phyloP scores from a whole-genome alignment of 2,113 vertebrate species.

The Nerophis ophidion region DNA sequence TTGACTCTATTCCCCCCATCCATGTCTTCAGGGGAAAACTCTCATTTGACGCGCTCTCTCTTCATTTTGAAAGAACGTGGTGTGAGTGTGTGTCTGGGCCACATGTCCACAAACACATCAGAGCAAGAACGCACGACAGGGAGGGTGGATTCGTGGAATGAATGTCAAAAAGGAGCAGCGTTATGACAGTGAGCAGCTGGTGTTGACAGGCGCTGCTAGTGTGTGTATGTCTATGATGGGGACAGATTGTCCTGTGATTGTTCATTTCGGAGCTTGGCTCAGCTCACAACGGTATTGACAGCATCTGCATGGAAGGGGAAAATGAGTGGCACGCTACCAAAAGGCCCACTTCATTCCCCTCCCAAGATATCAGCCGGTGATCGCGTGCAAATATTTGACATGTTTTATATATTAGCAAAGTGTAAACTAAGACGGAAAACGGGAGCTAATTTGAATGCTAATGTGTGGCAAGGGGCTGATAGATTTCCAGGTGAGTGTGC shows the following conservation, averaged over 20 bases:
- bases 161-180: constrained; percentile 54
- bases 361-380: constrained; percentile 29
- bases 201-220: constrained; percentile 46
- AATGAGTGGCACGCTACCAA: constrained; percentile 53
- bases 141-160: constrained; percentile 34
- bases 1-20: constrained; percentile 24
- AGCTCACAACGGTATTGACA: constrained; percentile 58
- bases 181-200: constrained; percentile 69
- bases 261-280: constrained; percentile 58
- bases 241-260: constrained; percentile 70
- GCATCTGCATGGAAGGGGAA: constrained; percentile 56
- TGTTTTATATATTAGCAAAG: constrained; percentile 26
- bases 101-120: constrained; percentile 25
- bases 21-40: background rate
- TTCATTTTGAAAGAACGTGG: constrained; percentile 8
- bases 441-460: constrained; percentile 26
- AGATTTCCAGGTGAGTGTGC: constrained; percentile 21
- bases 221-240: constrained; percentile 41
- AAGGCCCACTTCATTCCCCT: constrained; percentile 43
- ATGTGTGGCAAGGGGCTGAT: constrained; percentile 17
- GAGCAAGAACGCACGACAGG: constrained; percentile 11
- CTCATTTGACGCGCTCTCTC: background rate
- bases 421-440: background rate
- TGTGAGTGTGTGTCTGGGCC: constrained; percentile 5
- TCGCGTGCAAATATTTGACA: constrained; percentile 13